Conservation (phyloP, 1,140 invertebrate species). For the Temnothorax curvispinosus region DNA sequence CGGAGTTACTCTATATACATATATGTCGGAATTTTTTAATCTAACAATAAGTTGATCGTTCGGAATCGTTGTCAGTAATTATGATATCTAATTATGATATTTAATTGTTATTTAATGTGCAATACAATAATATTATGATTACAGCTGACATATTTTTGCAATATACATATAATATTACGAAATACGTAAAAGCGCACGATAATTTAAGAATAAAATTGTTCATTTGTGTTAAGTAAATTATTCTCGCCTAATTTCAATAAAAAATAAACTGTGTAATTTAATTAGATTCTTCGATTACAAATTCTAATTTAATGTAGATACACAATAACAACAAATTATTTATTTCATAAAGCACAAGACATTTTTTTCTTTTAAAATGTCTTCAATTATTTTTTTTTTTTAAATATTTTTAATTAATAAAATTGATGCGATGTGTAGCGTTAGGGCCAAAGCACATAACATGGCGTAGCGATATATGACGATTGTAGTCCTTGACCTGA, state of each 20-base stretch:
- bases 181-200: background rate
- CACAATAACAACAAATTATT: background rate
- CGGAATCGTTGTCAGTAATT: background rate
- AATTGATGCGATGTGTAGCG: background rate
- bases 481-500: too few relatives aligned
- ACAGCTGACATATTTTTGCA: background rate
- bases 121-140: constrained; percentile 1
- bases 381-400: background rate
- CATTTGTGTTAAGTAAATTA: background rate
- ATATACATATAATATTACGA: background rate
- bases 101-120: background rate
- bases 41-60: background rate
- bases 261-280: background rate
- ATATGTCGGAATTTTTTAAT: background rate
- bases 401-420: background rate
- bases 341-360: background rate
- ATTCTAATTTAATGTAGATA: background rate
- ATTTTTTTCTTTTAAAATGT: background rate
- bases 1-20: too few relatives aligned
- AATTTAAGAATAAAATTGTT: background rate
- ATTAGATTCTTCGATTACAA: background rate
- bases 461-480: too few relatives aligned
- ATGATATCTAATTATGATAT: background rate
- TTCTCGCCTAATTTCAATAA: background rate
- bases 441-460: too few relatives aligned